A percentile compares a stretch with the other conserved stretches of the same genome.
Evolutionary conservation across 2,797 vertebrate genomes (phyloP).

Genomic region (Labeo calbasu): DNA sequence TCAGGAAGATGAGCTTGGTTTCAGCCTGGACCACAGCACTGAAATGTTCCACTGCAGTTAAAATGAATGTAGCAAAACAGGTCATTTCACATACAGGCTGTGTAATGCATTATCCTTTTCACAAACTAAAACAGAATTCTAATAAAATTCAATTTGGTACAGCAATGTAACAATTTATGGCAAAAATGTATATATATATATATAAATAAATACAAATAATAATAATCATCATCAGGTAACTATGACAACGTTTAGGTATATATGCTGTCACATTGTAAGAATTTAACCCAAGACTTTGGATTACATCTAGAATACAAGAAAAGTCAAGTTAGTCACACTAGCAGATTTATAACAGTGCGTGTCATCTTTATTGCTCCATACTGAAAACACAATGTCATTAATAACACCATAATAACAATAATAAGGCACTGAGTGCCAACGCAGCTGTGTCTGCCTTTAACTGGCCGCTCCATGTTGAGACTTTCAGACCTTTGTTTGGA

Average conservation of each 20-base stretch:
- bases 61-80: background rate
- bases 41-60: background rate
- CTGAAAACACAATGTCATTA: background rate
- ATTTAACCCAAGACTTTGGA: background rate
- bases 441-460: background rate
- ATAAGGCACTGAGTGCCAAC: background rate
- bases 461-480: conserved; percentile 6
- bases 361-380: background rate
- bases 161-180: background rate
- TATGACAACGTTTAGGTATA: background rate
- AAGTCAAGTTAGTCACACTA: background rate
- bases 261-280: background rate
- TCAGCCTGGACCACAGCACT: background rate
- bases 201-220: background rate
- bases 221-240: no score
- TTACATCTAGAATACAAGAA: background rate
- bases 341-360: background rate
- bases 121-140: background rate
- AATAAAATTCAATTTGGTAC: background rate
- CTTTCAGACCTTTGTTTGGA: conserved; percentile 11
- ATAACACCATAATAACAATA: background rate
- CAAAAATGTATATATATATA: background rate
- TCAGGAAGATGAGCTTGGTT: background rate
- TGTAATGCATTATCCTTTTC: background rate
- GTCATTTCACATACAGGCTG: background rate